Percentiles rank a stretch among this genome's conserved stretches.
Evolutionary conservation across 2,113 vertebrate species (phyloP).

Genomic region (Epinephelus cyanopodus): DNA sequence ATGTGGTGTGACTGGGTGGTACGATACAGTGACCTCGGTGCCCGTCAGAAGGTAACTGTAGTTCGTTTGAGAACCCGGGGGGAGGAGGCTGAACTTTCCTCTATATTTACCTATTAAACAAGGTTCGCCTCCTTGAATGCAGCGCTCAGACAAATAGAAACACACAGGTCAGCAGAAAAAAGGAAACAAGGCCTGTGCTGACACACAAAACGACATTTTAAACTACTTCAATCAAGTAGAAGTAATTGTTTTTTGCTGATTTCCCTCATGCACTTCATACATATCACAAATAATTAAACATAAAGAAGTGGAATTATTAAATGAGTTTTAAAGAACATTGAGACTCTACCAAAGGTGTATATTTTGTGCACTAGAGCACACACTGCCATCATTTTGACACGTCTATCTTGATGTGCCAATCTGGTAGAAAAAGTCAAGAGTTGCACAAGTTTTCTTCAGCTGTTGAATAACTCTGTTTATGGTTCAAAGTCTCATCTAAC

Average conservation of each 20-base stretch:
- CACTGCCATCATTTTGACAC: neutral
- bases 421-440: neutral
- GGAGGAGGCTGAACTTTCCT: conserved; percentile 55
- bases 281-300: neutral
- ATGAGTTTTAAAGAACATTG: neutral
- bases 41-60: conserved; percentile 40
- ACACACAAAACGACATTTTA: neutral
- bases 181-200: neutral
- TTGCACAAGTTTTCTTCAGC: conserved; percentile 49
- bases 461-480: conserved; percentile 23
- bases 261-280: neutral
- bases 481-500: conserved; percentile 57
- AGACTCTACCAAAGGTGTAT: neutral
- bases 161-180: neutral
- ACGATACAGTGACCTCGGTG: conserved; percentile 53
- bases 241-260: neutral
- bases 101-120: conserved; percentile 62
- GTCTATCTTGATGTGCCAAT: conserved; percentile 8
- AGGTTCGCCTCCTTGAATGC: neutral
- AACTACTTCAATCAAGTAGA: too few species aligned
- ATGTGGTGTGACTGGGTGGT: conserved; percentile 69
- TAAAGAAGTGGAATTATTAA: neutral
- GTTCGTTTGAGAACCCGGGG: conserved; percentile 19
- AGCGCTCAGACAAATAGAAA: neutral
- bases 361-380: neutral